Evolutionary conservation across 2,888 invertebrate genomes (phyloP), one percentile per base, ranked within the genome.

Genomic region (Euzetes globulus): DNA sequence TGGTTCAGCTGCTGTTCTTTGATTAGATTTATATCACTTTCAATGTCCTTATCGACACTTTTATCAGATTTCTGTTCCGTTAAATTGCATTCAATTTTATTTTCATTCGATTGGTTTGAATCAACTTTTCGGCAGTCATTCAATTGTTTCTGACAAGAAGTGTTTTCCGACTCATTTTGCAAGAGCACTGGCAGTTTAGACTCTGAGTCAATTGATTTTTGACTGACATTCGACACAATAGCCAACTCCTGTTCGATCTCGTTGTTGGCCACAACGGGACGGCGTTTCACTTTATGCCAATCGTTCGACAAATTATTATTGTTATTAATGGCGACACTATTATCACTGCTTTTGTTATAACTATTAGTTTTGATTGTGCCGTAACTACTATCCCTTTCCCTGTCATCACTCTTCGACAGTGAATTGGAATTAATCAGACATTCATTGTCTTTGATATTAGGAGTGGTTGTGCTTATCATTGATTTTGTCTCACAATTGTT

Each of bases 161-260:
- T 37, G 17, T 27, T 25, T 11, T 29, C 47, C 9, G 29, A 17
- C 13, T 50, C 25, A 9, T 15, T 11, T 22, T 71, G 22, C 25
- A 19, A 17, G 7, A 27, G 25, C 37, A 1, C 25, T 25, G 9
- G 11, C 6, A 13, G n/a, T 6, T 47, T 50, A 1, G 22, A 17
- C 17, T 71, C 45, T 1, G 15, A n/a, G 22, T 71, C 27, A 71
- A 29, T 47, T 27, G 27, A n/a, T 7, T 71, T 47, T n/a, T 22
- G n/a, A 47, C 1, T 47, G 9, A 9, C 27, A 6, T 19, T 19
- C 9, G 71, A 47, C 45, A 52, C 29, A 17, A 52, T 13, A n/a
- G 50, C 73, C 22, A 74, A 47, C 65, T 76, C 76, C 27, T 74
- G 27, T 55, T 76, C 76, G 19, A 74, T 74, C 25, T 76, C 74